phyloP scores from a whole-genome alignment of 2,888 invertebrate genomes.

The Cecidostiba fungosa region DNA sequence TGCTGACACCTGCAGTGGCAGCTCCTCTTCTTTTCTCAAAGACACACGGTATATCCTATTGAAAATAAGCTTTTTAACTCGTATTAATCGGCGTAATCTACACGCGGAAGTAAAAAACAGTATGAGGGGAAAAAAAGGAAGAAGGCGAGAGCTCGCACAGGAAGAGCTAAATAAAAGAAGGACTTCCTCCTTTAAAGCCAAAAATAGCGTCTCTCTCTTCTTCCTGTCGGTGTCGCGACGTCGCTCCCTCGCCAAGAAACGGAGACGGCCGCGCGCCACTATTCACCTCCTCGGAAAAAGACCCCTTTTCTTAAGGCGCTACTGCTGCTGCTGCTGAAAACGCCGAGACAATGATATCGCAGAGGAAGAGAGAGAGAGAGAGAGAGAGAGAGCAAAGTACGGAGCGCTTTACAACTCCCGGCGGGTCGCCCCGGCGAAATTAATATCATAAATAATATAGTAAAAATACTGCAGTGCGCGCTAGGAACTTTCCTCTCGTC shows the following conservation, averaged over 20 bases:
- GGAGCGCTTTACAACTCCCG: conserved; percentile 79
- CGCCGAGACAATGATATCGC: conserved; percentile 78
- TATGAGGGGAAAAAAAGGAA: conserved; percentile 44
- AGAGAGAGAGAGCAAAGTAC: conserved; percentile 59
- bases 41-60: background rate
- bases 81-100: background rate
- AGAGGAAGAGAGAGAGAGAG: background rate
- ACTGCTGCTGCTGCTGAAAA: conserved; percentile 58
- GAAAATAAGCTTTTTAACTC: background rate
- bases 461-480: conserved; percentile 74
- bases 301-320: conserved; percentile 73
- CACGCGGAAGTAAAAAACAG: conserved; percentile 39
- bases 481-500: conserved; percentile 41
- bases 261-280: conserved; percentile 66
- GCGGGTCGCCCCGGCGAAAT: conserved; percentile 76
- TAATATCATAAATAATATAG: conserved; percentile 80
- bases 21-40: conserved; percentile 11
- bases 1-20: conserved; percentile 51
- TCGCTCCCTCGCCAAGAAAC: conserved; percentile 45
- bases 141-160: conserved; percentile 9
- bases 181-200: conserved; percentile 73
- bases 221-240: conserved; percentile 40
- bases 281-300: conserved; percentile 74
- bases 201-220: conserved; percentile 66
- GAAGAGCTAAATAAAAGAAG: conserved; percentile 62